Evolutionary conservation across 2,888 invertebrate species (phyloP).

Genomic region (Tinea semifulvella): DNA sequence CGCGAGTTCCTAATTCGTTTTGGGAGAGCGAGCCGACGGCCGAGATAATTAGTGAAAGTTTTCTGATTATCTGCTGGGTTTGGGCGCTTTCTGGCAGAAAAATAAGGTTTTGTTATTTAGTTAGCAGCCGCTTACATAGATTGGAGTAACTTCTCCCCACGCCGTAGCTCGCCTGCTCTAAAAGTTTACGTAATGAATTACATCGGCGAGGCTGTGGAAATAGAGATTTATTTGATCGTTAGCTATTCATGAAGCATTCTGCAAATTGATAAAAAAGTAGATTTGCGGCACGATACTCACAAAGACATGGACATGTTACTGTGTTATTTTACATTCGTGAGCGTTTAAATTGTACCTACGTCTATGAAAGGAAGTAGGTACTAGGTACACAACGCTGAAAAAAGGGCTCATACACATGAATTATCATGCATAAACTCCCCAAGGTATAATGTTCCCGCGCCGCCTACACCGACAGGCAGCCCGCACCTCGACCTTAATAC

Average conservation of each 20-base stretch:
- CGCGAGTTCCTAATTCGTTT: not conserved
- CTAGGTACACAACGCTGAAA: too few relatives aligned
- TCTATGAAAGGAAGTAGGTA: too few relatives aligned
- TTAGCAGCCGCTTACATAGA: constrained; percentile 11
- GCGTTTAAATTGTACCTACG: too few relatives aligned
- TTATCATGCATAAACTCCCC: not conserved
- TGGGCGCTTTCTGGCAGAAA: constrained; percentile 38
- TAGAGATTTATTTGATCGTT: not conserved
- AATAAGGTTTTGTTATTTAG: constrained; percentile 12
- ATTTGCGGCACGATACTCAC: too few relatives aligned
- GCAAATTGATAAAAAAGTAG: too few relatives aligned
- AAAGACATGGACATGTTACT: too few relatives aligned
- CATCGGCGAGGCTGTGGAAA: not conserved
- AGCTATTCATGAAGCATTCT: too few relatives aligned
- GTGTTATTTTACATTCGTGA: too few relatives aligned
- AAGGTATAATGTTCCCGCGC: not conserved
- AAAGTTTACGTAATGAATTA: constrained; percentile 6
- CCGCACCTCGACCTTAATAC: too few relatives aligned
- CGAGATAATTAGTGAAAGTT: constrained; percentile 59
- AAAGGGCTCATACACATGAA: not conserved
- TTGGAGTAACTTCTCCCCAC: constrained; percentile 7
- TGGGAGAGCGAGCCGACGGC: constrained; percentile 8
- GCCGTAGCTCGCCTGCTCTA: too few relatives aligned
- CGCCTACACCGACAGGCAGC: too few relatives aligned
- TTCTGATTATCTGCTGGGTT: constrained; percentile 57